A percentile compares a stretch with the other conserved stretches of the same genome.
Evolutionary conservation across 2,797 vertebrate genomes (phyloP).

Genomic region (Megaceryle alcyon): DNA sequence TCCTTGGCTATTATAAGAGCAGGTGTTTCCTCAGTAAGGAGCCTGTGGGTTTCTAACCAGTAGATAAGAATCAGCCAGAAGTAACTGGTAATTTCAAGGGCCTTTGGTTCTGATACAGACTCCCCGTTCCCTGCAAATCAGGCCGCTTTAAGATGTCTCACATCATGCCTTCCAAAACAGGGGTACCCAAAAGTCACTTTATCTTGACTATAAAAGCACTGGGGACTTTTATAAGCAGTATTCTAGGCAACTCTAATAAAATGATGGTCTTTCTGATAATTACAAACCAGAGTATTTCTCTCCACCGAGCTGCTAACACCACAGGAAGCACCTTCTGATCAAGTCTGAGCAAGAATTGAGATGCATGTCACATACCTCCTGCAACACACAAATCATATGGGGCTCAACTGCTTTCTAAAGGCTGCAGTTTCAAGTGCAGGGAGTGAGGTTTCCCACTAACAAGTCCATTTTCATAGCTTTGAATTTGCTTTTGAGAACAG

Average conservation of each 20-base stretch:
- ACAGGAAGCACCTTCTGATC: background rate
- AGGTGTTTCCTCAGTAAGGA: slow-evolving; percentile 44
- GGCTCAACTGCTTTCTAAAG: background rate
- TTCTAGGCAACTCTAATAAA: background rate
- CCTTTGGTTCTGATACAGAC: background rate
- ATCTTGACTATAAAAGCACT: background rate
- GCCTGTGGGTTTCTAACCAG: background rate
- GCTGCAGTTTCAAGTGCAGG: background rate
- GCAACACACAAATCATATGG: background rate
- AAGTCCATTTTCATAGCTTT: background rate
- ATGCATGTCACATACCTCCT: background rate
- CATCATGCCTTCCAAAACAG: background rate
- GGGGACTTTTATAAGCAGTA: background rate
- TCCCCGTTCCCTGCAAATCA: background rate
- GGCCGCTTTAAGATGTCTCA: background rate
- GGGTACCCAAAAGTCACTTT: background rate
- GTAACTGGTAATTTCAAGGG: background rate
- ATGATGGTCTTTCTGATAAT: background rate
- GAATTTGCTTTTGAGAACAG: background rate
- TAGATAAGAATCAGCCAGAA: background rate
- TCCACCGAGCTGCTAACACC: background rate
- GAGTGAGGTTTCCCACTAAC: background rate
- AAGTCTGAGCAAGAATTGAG: background rate
- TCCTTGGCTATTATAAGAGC: background rate
- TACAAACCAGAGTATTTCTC: background rate